A percentile compares a stretch with the other conserved stretches of the same genome.
Evolutionary conservation across 2,888 invertebrate species (phyloP).

Genomic region (Thelaira solivaga): DNA sequence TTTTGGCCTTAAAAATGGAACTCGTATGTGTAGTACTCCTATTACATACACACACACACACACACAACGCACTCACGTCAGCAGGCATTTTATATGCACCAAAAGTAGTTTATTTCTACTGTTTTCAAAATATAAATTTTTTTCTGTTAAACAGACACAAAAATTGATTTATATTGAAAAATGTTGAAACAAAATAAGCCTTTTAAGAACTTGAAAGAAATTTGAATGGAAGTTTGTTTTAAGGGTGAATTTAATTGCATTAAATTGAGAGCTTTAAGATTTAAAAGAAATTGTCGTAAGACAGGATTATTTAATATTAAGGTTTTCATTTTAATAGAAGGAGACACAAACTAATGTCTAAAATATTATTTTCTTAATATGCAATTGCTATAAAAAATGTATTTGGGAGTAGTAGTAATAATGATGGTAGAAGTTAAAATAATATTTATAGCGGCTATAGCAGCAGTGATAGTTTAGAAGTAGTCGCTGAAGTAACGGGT

Average conservation of each 20-base stretch:
- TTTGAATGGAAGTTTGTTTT: constrained; percentile 20
- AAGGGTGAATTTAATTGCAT: background rate
- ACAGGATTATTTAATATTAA: background rate
- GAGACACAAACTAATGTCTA: too few species aligned
- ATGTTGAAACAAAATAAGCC: constrained; percentile 54
- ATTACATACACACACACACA: constrained; percentile 5
- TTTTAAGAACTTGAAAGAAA: constrained; percentile 39
- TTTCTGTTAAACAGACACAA: constrained; percentile 40
- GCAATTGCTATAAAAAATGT: too few species aligned
- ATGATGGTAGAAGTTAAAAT: too few species aligned
- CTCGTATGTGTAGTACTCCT: background rate
- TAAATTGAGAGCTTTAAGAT: background rate
- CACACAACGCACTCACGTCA: constrained; percentile 44
- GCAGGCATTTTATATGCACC: constrained; percentile 60
- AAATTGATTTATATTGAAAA: constrained; percentile 65
- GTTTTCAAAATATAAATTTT: constrained; percentile 22
- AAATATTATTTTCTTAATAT: too few species aligned
- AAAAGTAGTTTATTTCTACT: constrained; percentile 48
- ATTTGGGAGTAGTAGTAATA: too few species aligned
- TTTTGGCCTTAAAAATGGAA: constrained; percentile 24
- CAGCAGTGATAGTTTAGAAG: too few species aligned
- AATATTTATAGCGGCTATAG: too few species aligned
- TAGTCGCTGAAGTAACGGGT: too few species aligned
- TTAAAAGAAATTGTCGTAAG: background rate
- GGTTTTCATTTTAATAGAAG: background rate